Percentiles rank a stretch among this genome's conserved stretches.
Conservation (phyloP, 2,113 vertebrate genomes). For the Illadopsis cleaveri region DNA sequence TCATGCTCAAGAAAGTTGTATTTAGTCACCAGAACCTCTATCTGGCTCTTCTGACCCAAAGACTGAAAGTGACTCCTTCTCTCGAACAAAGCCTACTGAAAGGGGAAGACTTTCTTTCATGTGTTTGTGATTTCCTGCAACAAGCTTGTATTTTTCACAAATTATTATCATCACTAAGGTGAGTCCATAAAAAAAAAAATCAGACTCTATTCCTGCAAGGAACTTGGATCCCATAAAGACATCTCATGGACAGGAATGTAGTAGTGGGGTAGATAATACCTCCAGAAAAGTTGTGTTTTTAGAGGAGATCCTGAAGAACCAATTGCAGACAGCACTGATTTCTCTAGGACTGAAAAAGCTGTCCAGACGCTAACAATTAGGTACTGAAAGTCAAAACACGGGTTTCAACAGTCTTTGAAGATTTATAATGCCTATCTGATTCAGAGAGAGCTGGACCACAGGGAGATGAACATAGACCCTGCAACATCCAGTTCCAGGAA, state of each 20-base stretch:
- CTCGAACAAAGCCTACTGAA: neutral
- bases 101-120: neutral
- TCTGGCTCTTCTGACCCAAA: neutral
- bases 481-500: neutral
- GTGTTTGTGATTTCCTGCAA: neutral
- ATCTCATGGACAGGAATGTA: fast-evolving
- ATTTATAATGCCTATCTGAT: neutral
- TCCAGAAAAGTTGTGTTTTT: neutral
- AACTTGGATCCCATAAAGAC: neutral
- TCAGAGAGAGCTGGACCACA: neutral
- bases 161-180: neutral
- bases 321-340: neutral
- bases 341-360: neutral
- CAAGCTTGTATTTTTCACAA: neutral
- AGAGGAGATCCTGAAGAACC: neutral
- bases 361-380: neutral
- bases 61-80: neutral
- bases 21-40: neutral
- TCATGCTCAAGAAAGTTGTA: neutral
- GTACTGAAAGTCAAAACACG: neutral
- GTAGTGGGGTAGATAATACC: neutral
- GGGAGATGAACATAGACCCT: fast-evolving
- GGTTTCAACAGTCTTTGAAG: neutral
- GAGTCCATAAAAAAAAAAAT: neutral
- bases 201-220: neutral